Evolutionary conservation across 2,113 vertebrate genomes (phyloP).

Genomic region (Coptodon rendalli): DNA sequence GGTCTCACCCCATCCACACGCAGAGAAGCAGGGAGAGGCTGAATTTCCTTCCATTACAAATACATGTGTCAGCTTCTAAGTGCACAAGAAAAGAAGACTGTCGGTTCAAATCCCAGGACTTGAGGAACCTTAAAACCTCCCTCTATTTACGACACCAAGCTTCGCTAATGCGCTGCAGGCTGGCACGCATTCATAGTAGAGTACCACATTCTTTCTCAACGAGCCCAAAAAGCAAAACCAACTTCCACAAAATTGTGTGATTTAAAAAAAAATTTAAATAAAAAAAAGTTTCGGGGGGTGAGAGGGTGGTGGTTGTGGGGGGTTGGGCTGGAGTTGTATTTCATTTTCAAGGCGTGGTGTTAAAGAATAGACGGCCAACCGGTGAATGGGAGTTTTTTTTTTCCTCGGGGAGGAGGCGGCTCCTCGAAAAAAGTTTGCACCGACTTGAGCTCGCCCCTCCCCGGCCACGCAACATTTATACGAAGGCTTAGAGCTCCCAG

Average conservation of each 20-base stretch:
- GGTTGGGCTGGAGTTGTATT: slow-evolving; percentile 22
- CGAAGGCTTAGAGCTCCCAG: slow-evolving; percentile 17
- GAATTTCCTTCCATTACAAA: slow-evolving; percentile 61
- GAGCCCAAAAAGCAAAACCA: slow-evolving; percentile 30
- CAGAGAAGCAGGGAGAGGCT: background rate
- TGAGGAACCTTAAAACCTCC: background rate
- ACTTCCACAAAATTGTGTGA: slow-evolving; percentile 54
- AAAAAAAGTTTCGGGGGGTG: background rate
- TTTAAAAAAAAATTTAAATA: background rate
- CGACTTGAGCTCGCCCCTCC: slow-evolving; percentile 38
- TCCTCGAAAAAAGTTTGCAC: slow-evolving; percentile 34
- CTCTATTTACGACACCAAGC: background rate
- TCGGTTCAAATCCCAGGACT: background rate
- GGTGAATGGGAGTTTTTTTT: slow-evolving; percentile 38
- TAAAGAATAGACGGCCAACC: slow-evolving; percentile 58
- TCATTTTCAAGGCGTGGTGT: slow-evolving; percentile 67
- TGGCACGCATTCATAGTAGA: background rate
- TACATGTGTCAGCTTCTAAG: slow-evolving; percentile 43
- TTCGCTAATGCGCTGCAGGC: background rate
- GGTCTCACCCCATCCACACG: slow-evolving; percentile 50
- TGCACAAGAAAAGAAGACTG: background rate
- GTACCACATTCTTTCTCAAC: background rate
- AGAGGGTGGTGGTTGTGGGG: background rate
- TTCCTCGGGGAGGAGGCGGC: slow-evolving; percentile 40
- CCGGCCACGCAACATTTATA: slow-evolving; percentile 54